These are phyloP conservation scores for Centropyge bicolor DNA, from an alignment of 2,797 vertebrate species.

Conservation along the genomic window DNA sequence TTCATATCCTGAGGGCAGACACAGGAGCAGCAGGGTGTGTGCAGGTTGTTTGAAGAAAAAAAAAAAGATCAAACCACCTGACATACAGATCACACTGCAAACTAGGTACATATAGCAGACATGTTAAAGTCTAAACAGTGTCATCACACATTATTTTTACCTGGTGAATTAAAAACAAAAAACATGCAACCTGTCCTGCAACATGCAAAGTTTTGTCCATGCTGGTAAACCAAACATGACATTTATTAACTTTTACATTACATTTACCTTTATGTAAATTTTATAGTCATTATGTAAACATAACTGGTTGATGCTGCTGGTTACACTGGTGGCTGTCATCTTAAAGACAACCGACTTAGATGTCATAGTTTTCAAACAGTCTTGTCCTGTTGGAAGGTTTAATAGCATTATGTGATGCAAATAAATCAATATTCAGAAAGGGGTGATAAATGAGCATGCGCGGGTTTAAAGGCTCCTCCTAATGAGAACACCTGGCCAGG, in stretches of 20 bases:
- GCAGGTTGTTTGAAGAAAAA: conserved; percentile 4
- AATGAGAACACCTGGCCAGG: conserved; percentile 52
- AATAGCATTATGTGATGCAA: no score
- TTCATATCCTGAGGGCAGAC: conserved; percentile 49
- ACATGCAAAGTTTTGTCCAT: no score
- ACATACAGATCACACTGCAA: neutral
- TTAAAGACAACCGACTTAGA: neutral
- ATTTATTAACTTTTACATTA: no score
- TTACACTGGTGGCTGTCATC: neutral
- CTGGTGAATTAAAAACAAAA: no score
- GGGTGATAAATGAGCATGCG: conserved; percentile 29
- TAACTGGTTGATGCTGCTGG: neutral
- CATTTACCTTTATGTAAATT: no score
- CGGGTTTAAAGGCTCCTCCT: conserved; percentile 23
- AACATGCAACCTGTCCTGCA: no score
- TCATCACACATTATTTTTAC: no score
- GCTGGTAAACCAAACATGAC: no score
- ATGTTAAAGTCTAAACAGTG: neutral
- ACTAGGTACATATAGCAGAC: neutral
- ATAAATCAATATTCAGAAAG: neutral
- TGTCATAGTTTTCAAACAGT: neutral
- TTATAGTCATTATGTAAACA: no score
- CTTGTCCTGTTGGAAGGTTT: neutral
- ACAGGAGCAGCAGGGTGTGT: conserved; percentile 51
- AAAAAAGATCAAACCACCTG: conserved; percentile 16